Evolutionary conservation across 2,113 vertebrate genomes (phyloP).

Genomic region (Solea solea): DNA sequence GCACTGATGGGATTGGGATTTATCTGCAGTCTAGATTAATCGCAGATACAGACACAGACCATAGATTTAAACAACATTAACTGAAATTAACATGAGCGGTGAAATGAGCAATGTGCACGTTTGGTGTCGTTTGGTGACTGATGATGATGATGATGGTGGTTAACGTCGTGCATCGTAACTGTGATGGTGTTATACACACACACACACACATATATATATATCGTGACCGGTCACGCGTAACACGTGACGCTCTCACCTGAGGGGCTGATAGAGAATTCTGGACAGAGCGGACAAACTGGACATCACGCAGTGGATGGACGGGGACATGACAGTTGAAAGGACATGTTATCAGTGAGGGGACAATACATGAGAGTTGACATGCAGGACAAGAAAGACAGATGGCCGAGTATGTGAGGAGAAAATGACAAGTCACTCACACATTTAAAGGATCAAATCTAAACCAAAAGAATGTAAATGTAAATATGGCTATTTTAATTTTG

Average conservation of each 20-base stretch:
- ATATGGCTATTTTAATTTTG: too few relatives aligned
- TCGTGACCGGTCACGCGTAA: constrained; percentile 3
- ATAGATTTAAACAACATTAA: not conserved
- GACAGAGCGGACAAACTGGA: constrained; percentile 80
- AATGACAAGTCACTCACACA: not conserved
- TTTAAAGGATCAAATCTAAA: too few relatives aligned
- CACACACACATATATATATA: too few relatives aligned
- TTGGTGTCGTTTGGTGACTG: not conserved
- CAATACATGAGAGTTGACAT: constrained; percentile 5
- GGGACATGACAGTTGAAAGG: constrained; percentile 54
- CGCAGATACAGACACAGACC: constrained; percentile 15
- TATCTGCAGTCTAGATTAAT: constrained; percentile 49
- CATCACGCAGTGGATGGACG: constrained; percentile 39
- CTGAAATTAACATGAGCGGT: not conserved
- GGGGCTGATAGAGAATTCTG: constrained; percentile 79
- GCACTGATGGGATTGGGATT: constrained; percentile 44
- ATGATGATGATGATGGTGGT: not conserved
- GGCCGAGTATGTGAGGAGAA: constrained; percentile 10
- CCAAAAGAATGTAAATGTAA: too few relatives aligned
- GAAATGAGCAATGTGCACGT: not conserved
- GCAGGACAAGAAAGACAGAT: constrained; percentile 29
- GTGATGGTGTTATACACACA: constrained; percentile 41
- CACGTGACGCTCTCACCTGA: constrained; percentile 79
- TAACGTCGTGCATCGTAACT: not conserved
- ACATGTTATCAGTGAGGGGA: constrained; percentile 44